phyloP scores from a whole-genome alignment of 2,888 invertebrate species.

The Drosophila flavopinicola region DNA sequence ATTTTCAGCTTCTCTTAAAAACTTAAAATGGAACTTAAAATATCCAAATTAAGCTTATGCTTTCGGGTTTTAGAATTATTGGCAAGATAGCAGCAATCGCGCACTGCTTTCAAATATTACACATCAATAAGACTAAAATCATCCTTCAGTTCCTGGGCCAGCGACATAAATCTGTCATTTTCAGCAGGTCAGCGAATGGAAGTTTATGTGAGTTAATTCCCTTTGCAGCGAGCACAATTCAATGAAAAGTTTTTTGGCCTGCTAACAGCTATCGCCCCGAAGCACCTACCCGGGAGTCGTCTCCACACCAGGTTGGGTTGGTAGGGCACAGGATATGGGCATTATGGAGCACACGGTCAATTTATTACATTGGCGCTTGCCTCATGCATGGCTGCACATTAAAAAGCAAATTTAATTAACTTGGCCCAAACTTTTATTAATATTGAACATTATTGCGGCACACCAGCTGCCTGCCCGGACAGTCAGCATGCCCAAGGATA shows the following conservation, averaged over 20 bases:
- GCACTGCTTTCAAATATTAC: no score
- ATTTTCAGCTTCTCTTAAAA: no score
- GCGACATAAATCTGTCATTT: constrained; percentile 26
- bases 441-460: constrained; percentile 69
- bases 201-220: constrained; percentile 43
- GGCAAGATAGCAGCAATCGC: not conserved
- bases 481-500: not conserved
- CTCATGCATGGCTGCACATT: constrained; percentile 76
- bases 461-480: constrained; percentile 28
- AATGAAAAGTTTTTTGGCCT: constrained; percentile 15
- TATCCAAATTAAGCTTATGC: no score
- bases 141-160: not conserved
- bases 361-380: constrained; percentile 69
- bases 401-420: constrained; percentile 78
- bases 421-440: constrained; percentile 78
- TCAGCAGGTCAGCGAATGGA: constrained; percentile 24
- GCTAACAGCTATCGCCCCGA: not conserved
- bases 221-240: constrained; percentile 14
- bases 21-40: no score
- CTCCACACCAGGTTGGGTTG: not conserved
- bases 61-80: no score
- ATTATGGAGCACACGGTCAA: constrained; percentile 70
- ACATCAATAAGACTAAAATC: not conserved
- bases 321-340: constrained; percentile 42
- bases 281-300: no score